Base-by-base conservation (phyloP, 2,888 invertebrate genomes). In the Hydriomena furcata region DNA sequence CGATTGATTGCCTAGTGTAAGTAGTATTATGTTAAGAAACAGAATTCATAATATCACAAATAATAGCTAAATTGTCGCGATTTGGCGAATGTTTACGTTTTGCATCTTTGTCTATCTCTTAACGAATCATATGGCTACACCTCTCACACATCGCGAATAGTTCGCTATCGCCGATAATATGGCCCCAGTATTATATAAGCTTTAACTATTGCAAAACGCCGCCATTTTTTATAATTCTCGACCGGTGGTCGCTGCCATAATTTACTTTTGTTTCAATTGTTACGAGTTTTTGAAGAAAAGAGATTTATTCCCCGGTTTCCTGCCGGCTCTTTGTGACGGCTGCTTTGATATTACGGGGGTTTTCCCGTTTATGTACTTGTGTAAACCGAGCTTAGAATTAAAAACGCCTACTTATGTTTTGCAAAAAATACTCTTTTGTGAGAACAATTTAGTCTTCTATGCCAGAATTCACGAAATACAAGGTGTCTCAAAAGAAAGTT, bases 211-310 rank as follows among this genome's bases (percentile, higher is more conserved):
- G 52, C 55, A 66, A 63, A 59, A 61, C 65, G 59, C 62, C 40
- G 59, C 73, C 78, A 81, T 86, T 84, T 79, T 78, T 88, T 81
- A 84, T 84, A 84, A 84, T 79, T 80, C 76, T 61, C 55, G 57
- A 57, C 72, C 74, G 61, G 64, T 65, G 69, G 69, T 56, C 68
- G 64, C 59, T 58, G 60, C 68, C 73, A 76, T 84, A 85, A 86
- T 84, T 87, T 87, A 87, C 83, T 81, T 87, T 87, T 84, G 84
- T 88, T 87, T 84, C 86, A 87, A 87, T 88, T 82, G 84, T 84
- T 79, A 74, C 65, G 73, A 82, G 73, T 80, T 79, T 74, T 63
- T 66, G 73, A 70, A 71, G 65, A 69, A 71, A 74, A 30, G 40
- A 79, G 76, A 85, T 84, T 84, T 82, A 80, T 84, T 79, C 69